Evolutionary conservation across 2,113 vertebrate species (phyloP).

Genomic region (Reinhardtius hippoglossoides): DNA sequence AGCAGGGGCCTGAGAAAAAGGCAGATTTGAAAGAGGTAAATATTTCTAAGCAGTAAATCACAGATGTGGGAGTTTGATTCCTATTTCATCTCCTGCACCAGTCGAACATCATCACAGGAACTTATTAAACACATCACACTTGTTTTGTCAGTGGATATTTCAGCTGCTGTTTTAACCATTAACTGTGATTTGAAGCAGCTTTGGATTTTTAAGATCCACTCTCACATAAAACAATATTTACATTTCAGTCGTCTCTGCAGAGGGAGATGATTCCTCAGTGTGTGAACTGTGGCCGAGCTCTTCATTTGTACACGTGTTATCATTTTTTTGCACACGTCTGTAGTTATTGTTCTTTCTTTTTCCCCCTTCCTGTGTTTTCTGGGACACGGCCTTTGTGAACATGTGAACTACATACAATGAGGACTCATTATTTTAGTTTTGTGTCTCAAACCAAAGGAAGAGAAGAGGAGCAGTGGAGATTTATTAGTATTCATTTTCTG

Average conservation of each 20-base stretch:
- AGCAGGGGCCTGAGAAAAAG: too few relatives aligned
- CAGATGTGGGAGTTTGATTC: too few relatives aligned
- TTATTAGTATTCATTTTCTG: too few relatives aligned
- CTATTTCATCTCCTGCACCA: too few relatives aligned
- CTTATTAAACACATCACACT: constrained; percentile 1
- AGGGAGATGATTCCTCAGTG: too few relatives aligned
- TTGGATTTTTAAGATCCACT: constrained; percentile 30
- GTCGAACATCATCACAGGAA: background rate
- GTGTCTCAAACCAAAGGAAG: background rate
- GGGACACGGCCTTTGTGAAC: background rate
- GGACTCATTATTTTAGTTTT: constrained; percentile 12
- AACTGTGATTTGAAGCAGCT: constrained; percentile 9
- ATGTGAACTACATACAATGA: constrained; percentile 5
- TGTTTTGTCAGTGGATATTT: constrained; percentile 25
- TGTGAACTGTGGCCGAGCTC: background rate
- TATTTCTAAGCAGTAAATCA: too few relatives aligned
- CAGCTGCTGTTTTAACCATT: constrained; percentile 13
- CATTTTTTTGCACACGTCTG: background rate
- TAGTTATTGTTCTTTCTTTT: background rate
- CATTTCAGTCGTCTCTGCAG: too few relatives aligned
- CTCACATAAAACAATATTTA: constrained; percentile 1
- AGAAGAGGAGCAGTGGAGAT: background rate
- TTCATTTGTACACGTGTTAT: background rate
- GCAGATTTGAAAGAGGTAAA: too few relatives aligned
- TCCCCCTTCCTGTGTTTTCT: background rate